Evolutionary conservation across 2,113 vertebrate species (phyloP), one percentile per base, ranked within the genome.

Genomic region (Cavia porcellus): DNA sequence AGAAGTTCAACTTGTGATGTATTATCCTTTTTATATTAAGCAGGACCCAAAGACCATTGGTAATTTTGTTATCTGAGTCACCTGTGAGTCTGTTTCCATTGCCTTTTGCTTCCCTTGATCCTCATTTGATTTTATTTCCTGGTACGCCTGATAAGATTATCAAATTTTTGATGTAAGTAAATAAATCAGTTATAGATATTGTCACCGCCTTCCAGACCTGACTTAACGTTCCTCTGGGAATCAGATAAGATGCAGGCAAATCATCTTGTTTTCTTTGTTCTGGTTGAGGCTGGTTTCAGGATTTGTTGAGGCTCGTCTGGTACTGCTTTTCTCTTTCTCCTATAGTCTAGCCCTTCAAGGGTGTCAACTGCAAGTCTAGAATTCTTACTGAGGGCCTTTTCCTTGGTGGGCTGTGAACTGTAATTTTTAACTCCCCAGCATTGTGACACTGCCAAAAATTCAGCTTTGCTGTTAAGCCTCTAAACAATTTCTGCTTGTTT

Each of bases 401-500:
- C 89, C 77, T 92, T 94, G 91, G 82, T 90, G 86, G 92, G 55
- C 72, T 92, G 90, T 94, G 75, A 50, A 74, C 91, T 92, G 85
- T 42, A 59, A 35, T 52, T 92, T 92, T 88, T 86, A 83, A 82
- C 20, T 96, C 13, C 28, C 35, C 30, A 50, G 77, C 25, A 50
- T 15, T 86, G 59, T 57, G 77, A 96, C 35, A n/a, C 64, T 95
- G 89, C 93, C 96, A 96, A 4, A 90, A 92, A 47, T 3, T 77
- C 72, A 83, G 62, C 81, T 93, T 75, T 92, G n/a, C 45, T 94
- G 72, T 93, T 92, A 74, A 89, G 52, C 74, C 15, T 94, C 88
- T 90, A 81, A 85, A 88, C 81, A 86, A 52, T 93, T 95, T 93
- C 61, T 90, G 61, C 82, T 96, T 97, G 83, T 97, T 97, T 97